phyloP scores from a whole-genome alignment of 2,797 vertebrate genomes.

The Chromis chromis region DNA sequence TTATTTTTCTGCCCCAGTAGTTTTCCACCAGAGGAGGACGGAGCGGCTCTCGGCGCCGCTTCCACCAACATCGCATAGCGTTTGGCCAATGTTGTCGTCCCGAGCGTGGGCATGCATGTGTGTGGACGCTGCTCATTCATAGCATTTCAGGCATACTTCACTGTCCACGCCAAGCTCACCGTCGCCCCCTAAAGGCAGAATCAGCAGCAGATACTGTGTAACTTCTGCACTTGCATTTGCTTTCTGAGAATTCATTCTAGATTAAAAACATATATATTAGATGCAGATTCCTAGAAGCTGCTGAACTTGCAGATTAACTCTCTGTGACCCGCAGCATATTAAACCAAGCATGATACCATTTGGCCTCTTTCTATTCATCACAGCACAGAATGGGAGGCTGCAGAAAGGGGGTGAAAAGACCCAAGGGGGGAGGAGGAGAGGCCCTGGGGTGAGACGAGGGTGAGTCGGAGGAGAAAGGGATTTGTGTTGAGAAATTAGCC shows the following conservation, averaged over 20 bases:
- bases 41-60: conserved; percentile 43
- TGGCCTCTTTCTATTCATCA: conserved; percentile 70
- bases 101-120: conserved; percentile 50
- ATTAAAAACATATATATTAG: background rate
- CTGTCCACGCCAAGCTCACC: conserved; percentile 52
- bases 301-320: conserved; percentile 64
- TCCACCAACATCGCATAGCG: conserved; percentile 46
- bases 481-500: conserved; percentile 84
- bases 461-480: conserved; percentile 74
- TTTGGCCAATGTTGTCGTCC: conserved; percentile 51
- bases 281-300: conserved; percentile 8
- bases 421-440: conserved; percentile 28
- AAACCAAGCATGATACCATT: conserved; percentile 75
- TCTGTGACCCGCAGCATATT: conserved; percentile 61
- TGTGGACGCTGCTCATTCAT: conserved; percentile 69
- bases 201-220: background rate
- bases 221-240: background rate
- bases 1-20: conserved; percentile 62
- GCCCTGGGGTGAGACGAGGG: conserved; percentile 68
- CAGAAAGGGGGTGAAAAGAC: conserved; percentile 67
- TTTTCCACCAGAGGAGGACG: conserved; percentile 69
- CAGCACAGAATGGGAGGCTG: conserved; percentile 58
- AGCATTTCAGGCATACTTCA: conserved; percentile 68
- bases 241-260: background rate
- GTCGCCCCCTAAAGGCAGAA: conserved; percentile 74